A percentile compares a stretch with the other conserved stretches of the same genome.
Evolutionary conservation across 2,888 invertebrate genomes (phyloP).

Genomic region (Dione juno): DNA sequence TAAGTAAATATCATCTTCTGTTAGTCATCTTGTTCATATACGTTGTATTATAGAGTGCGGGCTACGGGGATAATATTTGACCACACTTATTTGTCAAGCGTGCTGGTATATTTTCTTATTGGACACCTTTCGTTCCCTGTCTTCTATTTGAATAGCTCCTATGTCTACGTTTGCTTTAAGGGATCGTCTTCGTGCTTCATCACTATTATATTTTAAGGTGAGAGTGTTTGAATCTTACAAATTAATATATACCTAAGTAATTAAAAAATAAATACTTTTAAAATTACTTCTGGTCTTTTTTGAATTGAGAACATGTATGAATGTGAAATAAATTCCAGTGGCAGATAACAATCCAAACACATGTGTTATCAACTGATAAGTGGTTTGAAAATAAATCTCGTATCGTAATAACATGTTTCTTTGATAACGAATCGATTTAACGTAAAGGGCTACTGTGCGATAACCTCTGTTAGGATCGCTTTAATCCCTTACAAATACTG

Average conservation of each 20-base stretch:
- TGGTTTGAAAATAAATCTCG: conserved; percentile 66
- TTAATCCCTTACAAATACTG: conserved; percentile 62
- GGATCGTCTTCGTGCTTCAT: conserved; percentile 53
- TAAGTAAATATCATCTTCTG: conserved; percentile 71
- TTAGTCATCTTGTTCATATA: conserved; percentile 70
- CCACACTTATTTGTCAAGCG: conserved; percentile 77
- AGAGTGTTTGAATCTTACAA: background rate
- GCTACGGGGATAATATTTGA: conserved; percentile 76
- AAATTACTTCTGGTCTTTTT: background rate
- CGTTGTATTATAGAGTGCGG: conserved; percentile 64
- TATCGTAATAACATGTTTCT: conserved; percentile 57
- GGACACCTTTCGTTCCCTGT: conserved; percentile 77
- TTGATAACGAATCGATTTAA: conserved; percentile 71
- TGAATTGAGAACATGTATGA: background rate
- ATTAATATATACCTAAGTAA: too few relatives aligned
- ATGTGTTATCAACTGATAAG: conserved; percentile 66
- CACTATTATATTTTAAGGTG: conserved; percentile 55
- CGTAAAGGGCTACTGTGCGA: conserved; percentile 70
- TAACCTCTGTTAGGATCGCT: conserved; percentile 66
- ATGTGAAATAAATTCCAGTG: conserved; percentile 55
- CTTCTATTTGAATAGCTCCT: conserved; percentile 73
- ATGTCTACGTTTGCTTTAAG: conserved; percentile 68
- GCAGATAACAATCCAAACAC: conserved; percentile 47
- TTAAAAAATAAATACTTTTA: background rate
- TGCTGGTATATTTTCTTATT: conserved; percentile 79